Evolutionary conservation across 2,797 vertebrate genomes (phyloP), one percentile per base, ranked within the genome.

Genomic region (Miichthys miiuy): DNA sequence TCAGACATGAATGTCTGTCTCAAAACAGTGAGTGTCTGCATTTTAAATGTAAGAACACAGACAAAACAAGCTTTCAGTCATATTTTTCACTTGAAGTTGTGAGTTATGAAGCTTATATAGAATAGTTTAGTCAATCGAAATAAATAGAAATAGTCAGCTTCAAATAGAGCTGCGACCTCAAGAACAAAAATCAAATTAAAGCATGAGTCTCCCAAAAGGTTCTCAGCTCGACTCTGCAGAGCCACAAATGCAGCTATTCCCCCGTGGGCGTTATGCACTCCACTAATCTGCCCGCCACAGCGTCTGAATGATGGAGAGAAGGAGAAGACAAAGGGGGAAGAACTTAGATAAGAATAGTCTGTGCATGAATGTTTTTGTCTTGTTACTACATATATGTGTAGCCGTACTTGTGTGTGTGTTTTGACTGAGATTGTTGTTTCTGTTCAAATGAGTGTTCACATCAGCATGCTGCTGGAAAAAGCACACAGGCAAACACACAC

Each of bases 131-230:
- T 56, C n/a, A 44, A 65, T 80, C 27, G 7, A 52, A 76, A 65
- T 58, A 58, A 81, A 79, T 56, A 25, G 7, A 79, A 63, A 38
- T 9, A 21, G 41, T 13, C 30, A 34, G 41, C 54, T 68, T 10
- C 69, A 75, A 84, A 84, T 62, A 84, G 70, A 70, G 48, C 47
- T 34, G 61, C 51, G 69, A 83, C 81, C 82, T 81, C 62, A 46
- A 72, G 82, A 82, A 74, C 12, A 84, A 79, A 83, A 88, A 62
- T 76, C 76, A 66, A 87, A 88, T 88, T 54, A 83, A 89, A 84
- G 61, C 13, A 5, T 0, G 6, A 58, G 41, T 50, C 48, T 89
- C 79, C 80, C 85, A 68, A 38, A 72, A 84, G 79, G 72, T 87
- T 77, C 69, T 44, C 63, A 64, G 71, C 72, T 77, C 51, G 47